Base-by-base conservation (phyloP, 2,113 vertebrate genomes). In the Platysteira castanea region DNA sequence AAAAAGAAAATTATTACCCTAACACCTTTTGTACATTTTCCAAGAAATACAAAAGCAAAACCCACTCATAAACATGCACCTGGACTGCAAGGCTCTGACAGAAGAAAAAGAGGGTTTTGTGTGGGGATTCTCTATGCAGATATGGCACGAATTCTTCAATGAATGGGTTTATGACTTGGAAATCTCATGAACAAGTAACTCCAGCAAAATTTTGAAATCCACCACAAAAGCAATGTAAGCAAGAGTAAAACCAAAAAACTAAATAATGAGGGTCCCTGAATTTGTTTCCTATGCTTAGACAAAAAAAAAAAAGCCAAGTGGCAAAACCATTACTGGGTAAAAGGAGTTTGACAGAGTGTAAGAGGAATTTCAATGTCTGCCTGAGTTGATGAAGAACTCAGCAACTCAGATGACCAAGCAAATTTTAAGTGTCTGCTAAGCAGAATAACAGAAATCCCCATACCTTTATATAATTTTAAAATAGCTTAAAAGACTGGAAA, bases 41-140 rank as follows among this genome's bases (percentile, higher is more conserved):
- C 87, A 95, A 95, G 84, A 87, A 89, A 56, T 10, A 84, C 56
- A 92, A 78, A 87, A 82, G 47, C 64, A 95, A 87, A 92, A n/a
- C 16, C 22, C 37, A 71, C 87, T 87, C 73, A 91, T 68, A 92
- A 74, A 67, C 1, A 3, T 41, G n/a, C 60, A 92, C 52, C 76
- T 93, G 93, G 52, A 84, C 73, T 80, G 39, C 42, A 92, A 81
- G 64, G 60, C 31, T 92, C 73, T 67, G 52, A 69, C 21, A 84
- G 88, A 74, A 77, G 19, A 39, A 74, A 84, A 81, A 16, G 9
- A 52, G 15, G 52, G 70, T 59, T 70, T 63, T 81, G 23, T 14
- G 50, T 8, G 30, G 49, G 15, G 13, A 64, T 85, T 81, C 33
- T 75, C 35, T 30, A 41, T 11, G 21, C 11, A 73, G 44, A 42